Conservation (phyloP, 2,888 invertebrate genomes). For the Ophion ventricosus region DNA sequence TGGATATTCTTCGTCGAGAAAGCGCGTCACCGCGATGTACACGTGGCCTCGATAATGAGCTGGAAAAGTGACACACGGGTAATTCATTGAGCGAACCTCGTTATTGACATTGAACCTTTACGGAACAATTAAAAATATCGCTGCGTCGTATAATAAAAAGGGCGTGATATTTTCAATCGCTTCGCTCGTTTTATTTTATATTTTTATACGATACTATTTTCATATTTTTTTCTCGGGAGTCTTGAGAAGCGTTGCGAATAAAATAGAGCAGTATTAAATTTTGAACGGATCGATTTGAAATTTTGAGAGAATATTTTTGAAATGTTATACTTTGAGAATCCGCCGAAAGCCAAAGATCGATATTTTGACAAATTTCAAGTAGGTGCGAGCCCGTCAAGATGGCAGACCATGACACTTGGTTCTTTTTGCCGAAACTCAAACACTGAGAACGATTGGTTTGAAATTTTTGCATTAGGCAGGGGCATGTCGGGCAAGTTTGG, state of each 20-base stretch:
- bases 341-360: too few relatives aligned
- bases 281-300: too few relatives aligned
- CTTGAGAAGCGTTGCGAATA: not conserved
- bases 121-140: constrained; percentile 46
- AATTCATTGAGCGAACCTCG: constrained; percentile 39
- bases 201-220: not conserved
- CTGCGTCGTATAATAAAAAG: not conserved
- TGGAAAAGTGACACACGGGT: constrained; percentile 31
- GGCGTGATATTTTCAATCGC: not conserved
- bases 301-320: too few relatives aligned
- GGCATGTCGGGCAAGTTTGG: too few relatives aligned
- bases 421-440: too few relatives aligned
- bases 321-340: too few relatives aligned
- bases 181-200: not conserved
- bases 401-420: too few relatives aligned
- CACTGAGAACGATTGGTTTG: too few relatives aligned
- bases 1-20: constrained; percentile 5
- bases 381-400: too few relatives aligned
- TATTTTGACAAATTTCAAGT: too few relatives aligned
- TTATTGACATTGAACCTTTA: constrained; percentile 54
- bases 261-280: not conserved
- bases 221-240: not conserved
- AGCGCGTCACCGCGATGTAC: not conserved
- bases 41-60: constrained; percentile 15
- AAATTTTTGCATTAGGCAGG: too few relatives aligned